Evolutionary conservation across 2,888 invertebrate species (phyloP), one percentile per base, ranked within the genome.

Genomic region (Acronicta alni): DNA sequence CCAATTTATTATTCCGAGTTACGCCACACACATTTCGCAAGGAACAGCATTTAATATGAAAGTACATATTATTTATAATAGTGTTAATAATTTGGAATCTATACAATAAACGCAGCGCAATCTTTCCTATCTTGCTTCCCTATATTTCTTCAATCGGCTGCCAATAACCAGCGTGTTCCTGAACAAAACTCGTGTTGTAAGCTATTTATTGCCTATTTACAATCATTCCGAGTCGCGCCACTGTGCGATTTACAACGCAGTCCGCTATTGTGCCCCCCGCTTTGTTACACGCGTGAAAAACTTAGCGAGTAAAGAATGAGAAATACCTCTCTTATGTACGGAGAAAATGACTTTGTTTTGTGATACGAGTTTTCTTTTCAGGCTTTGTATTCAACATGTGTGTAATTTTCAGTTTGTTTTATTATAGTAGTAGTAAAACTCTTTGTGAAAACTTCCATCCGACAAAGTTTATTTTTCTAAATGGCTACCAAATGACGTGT

Each of bases 151-250:
- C 61, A 57, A 59, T 68, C 66, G 75, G 79, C 75, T 79, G 77
- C 73, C 83, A 81, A 85, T 84, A 86, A 83, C 82, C 79, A 86
- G 85, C 80, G 71, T 83, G 84, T 86, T 82, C 75, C 75, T 68
- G 77, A 77, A 76, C 83, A 83, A 83, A 83, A 80, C 82, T 82
- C 80, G 81, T 83, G 84, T 83, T 82, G 83, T 81, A 82, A 84
- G 83, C 86, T 87, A 88, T 89, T 90, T 88, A 85, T 85, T 82
- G 85, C 79, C 87, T 84, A 86, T 90, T 89, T 87, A 85, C 87
- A 90, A 89, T 88, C 89, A 87, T 85, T 85, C 78, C 85, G 82
- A 86, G 86, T 85, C 75, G 80, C 64, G 66, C 79, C 74, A 84
- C 85, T 84, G 81, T 83, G 81, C 87, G 83, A 87, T 89, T 88